Evolutionary conservation across 2,888 invertebrate species (phyloP).

Genomic region (Alloscopus bannaensis): DNA sequence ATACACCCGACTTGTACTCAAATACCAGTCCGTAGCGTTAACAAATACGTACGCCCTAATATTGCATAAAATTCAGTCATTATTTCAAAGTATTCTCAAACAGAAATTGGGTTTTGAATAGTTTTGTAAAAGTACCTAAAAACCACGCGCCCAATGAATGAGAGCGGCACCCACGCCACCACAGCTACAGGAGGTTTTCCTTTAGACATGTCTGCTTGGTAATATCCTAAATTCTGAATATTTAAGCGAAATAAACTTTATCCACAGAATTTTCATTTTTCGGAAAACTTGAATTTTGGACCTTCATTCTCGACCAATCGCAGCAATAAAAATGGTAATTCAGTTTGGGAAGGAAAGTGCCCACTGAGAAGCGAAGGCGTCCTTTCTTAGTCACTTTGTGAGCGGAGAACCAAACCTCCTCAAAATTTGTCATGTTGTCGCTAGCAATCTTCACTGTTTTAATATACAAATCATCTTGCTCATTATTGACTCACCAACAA

Average conservation of each 20-base stretch:
- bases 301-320: constrained; percentile 1
- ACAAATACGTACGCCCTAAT: too few species aligned
- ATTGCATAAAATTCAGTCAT: too few species aligned
- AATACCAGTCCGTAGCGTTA: too few species aligned
- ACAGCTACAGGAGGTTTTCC: too few species aligned
- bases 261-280: not conserved
- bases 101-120: too few species aligned
- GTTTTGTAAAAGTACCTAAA: too few species aligned
- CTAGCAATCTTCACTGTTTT: constrained; percentile 2
- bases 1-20: too few species aligned
- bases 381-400: not conserved
- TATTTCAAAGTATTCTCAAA: too few species aligned
- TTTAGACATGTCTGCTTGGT: too few species aligned
- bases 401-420: constrained; percentile 8
- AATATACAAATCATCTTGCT: not conserved
- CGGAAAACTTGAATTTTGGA: not conserved
- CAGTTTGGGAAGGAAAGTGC: not conserved
- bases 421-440: not conserved
- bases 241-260: not conserved
- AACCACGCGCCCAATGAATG: too few species aligned
- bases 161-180: too few species aligned
- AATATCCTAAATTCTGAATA: not conserved
- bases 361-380: not conserved
- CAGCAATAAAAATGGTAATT: constrained; percentile 14
- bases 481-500: not conserved